Evolutionary conservation across 2,797 vertebrate species (phyloP).

Genomic region (Neostethus bicornis): DNA sequence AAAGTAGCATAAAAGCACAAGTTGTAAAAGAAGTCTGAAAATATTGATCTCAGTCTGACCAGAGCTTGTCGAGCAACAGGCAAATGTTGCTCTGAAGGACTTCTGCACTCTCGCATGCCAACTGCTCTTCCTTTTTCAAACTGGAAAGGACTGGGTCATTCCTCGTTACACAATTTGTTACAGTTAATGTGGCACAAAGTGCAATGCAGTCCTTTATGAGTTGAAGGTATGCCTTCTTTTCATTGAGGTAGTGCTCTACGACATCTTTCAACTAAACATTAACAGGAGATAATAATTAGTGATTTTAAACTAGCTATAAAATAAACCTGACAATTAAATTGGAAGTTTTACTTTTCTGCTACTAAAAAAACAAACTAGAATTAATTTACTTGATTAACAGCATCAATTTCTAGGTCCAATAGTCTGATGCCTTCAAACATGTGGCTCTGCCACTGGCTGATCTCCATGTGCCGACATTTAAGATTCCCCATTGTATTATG

Average conservation of each 20-base stretch:
- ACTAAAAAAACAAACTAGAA: background rate
- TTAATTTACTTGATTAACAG: constrained; percentile 24
- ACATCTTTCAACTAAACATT: constrained; percentile 31
- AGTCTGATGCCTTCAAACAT: constrained; percentile 16
- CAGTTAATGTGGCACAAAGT: background rate
- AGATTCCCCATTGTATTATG: constrained; percentile 27
- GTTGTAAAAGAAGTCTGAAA: background rate
- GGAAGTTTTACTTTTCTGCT: background rate
- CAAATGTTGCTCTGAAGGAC: constrained; percentile 28
- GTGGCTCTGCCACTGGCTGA: constrained; percentile 32
- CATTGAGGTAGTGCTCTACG: constrained; percentile 13
- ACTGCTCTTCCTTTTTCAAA: constrained; percentile 32
- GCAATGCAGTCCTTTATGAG: constrained; percentile 23
- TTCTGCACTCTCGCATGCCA: constrained; percentile 18
- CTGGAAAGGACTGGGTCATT: background rate
- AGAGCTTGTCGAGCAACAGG: constrained; percentile 20
- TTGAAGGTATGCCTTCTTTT: constrained; percentile 29
- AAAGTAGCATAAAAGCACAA: too few species aligned
- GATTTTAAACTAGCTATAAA: too few species aligned
- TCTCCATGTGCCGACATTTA: constrained; percentile 19
- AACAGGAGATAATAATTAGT: too few species aligned
- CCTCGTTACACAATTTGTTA: background rate
- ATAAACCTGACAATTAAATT: too few species aligned
- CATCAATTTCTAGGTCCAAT: constrained; percentile 21
- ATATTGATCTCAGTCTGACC: constrained; percentile 6